Evolutionary conservation across 2,797 vertebrate genomes (phyloP), one percentile per base, ranked within the genome.

Genomic region (Gymnodraco acuticeps): DNA sequence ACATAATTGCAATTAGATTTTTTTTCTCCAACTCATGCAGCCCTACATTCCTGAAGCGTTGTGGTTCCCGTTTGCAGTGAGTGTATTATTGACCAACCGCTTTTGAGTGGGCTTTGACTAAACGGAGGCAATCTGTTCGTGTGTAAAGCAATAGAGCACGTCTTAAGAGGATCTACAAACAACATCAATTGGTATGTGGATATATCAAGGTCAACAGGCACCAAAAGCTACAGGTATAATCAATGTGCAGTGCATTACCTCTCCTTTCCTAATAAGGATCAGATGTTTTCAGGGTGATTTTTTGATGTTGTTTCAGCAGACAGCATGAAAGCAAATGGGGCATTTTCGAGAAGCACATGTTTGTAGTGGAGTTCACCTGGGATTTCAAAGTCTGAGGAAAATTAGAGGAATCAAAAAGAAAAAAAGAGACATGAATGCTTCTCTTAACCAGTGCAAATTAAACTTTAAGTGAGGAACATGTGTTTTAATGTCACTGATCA

Each of bases 321-420:
- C 66, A 59, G 47, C 66, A 68, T 77, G 41, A 78, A 80, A 76
- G 63, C 10, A 52, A 72, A 70, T 17, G 14, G 15, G n/a, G 13
- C 42, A 43, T 67, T 64, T 38, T 69, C 69, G 64, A 73, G 43
- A 67, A 75, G 55, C 55, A 16, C 41, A 20, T 38, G 64, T 71
- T 67, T 84, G 58, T 54, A n/a, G 38, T 53, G 50, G 16, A 46
- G 9, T 41, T 71, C 41, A 69, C 53, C 20, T 61, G 20, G 70
- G 61, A 59, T 72, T 75, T 85, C 62, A 77, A 81, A 77, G 51
- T 64, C 51, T 19, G 20, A 75, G 23, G 27, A 47, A 82, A 71
- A 81, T 77, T 68, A 43, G 38, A 78, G 10, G 8, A 78, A 78
- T 83, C 62, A 77, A 64, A 75, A 81, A 60, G 16, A 62, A 72